Evolutionary conservation across 2,888 invertebrate species (phyloP), one percentile per base, ranked within the genome.

Genomic region (Therioaphis trifolii): DNA sequence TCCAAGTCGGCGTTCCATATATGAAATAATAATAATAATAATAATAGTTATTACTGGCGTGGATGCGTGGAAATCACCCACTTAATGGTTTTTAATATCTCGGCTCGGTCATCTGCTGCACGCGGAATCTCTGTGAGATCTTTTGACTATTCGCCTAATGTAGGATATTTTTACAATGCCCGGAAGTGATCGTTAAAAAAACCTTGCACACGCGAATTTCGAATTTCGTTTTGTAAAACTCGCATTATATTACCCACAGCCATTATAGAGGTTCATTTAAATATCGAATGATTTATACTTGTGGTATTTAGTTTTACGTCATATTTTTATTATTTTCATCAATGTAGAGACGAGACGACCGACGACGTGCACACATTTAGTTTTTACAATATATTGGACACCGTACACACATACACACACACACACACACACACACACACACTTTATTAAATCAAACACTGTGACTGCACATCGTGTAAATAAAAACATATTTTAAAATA

Each of bases 41-140:
- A 68, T 68, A 14, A 68, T 68, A 52, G 18, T 52, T 52, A 52
- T 52, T 18, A 18, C 18, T 4, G 14, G 12, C 21, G 40, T n/a
- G 14, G 35, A 68, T 68, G 24, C 68, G 24, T 40, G 40, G 68
- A 68, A 43, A 68, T 68, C 68, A 43, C 68, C 68, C 68, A 43
- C 68, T 40, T 43, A 15, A 43, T 68, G 24, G 40, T 43, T 68
- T 40, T 35, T 7, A 35, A 40, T 68, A 68, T 68, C 66, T 35
- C 66, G n/a, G n/a, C n/a, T n/a, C 43, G 11, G 21, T 40, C 40
- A 68, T 3, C 35, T 5, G 35, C 35, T 35, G 35, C 35, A 35
- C 7, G 40, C 21, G 68, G 7, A 43, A 68, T 68, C 40, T 68
- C 40, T 15, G 40, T 12, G 14, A 68, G 40, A 68, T 43, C 21